Conservation (phyloP, 2,888 invertebrate genomes). For the Aphelenchoides bicaudatus region DNA sequence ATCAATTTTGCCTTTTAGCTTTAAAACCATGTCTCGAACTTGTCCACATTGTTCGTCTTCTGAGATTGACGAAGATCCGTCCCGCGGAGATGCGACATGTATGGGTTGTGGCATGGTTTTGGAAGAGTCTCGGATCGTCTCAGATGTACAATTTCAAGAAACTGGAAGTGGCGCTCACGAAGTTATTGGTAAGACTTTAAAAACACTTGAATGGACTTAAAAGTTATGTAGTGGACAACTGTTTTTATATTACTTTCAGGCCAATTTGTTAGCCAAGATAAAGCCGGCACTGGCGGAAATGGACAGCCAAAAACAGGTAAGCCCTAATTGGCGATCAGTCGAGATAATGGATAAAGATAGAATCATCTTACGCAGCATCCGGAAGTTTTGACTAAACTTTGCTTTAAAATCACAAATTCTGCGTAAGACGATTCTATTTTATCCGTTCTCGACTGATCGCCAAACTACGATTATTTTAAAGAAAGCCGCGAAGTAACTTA, state of each 20-base stretch:
- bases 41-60: slow-evolving; percentile 65
- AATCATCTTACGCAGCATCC: no score
- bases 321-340: no score
- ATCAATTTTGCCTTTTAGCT: no score
- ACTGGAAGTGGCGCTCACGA: slow-evolving; percentile 69
- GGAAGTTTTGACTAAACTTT: no score
- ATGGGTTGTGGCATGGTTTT: slow-evolving; percentile 91
- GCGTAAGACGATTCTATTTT: no score
- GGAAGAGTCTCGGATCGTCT: slow-evolving; percentile 91
- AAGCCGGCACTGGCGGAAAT: slow-evolving; percentile 3
- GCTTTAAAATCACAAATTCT: no score
- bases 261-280: slow-evolving; percentile 41
- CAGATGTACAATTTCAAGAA: slow-evolving; percentile 92
- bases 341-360: no score
- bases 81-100: slow-evolving; percentile 90
- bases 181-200: slow-evolving; percentile 60
- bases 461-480: slow-evolving; percentile 23
- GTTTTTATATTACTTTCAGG: slow-evolving; percentile 32
- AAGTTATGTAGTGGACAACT: background rate
- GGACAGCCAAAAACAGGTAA: slow-evolving; percentile 10
- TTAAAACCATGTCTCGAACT: slow-evolving; percentile 36
- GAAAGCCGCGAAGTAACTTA: slow-evolving; percentile 89
- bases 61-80: slow-evolving; percentile 88
- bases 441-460: no score
- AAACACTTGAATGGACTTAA: slow-evolving; percentile 18